Base-by-base conservation (phyloP, 2,888 invertebrate species). In the Lampropteryx suffumata region DNA sequence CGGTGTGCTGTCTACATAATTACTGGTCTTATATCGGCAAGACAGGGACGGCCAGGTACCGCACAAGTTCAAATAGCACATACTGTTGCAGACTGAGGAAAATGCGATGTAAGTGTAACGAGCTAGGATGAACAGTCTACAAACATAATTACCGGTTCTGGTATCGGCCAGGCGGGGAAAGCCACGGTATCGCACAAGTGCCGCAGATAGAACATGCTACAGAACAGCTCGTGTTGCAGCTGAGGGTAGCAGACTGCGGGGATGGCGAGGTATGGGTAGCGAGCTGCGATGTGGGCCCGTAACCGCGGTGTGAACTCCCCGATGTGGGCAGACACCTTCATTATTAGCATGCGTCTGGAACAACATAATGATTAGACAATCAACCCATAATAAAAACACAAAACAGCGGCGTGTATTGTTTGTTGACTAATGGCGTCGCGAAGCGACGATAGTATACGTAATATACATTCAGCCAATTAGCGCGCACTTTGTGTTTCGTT, bases 91-190 rank as follows among this genome's bases (percentile, higher is more conserved):
- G 17, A 17, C 17, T 17, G 17, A 2, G 17, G 17, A 17, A 17
- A 17, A 3, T 17, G 27, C 27, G 27, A 28, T n/a, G 27, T 28
- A 8, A 1, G 26, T 1, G 26, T 26, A 26, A 8, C 26, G 8
- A 26, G 26, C 3, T 26, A 1, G 6, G 5, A 4, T 26, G 26
- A 2, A 3, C 32, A 4, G 30, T 30, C 11, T n/a, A n/a, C n/a
- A n/a, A n/a, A 9, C 7, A 30, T 30, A 56, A 33, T 52, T 10
- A 59, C 55, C 21, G 57, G 58, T 3, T 61, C 53, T 4, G 58
- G 94, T 75, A 99, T 98, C 1, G 98, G 97, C 99, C 99, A 99
- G 78, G 98, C 95, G 3, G 99, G 98, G 90, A 99, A 99, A 67
- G 93, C 92, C 28, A 86, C 88, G 4, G 93, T 95, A 85, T 99